These are phyloP conservation scores for Lepidocolaptes lacrymiger DNA, from an alignment of 2,797 vertebrate genomes.

Conservation along the genomic window DNA sequence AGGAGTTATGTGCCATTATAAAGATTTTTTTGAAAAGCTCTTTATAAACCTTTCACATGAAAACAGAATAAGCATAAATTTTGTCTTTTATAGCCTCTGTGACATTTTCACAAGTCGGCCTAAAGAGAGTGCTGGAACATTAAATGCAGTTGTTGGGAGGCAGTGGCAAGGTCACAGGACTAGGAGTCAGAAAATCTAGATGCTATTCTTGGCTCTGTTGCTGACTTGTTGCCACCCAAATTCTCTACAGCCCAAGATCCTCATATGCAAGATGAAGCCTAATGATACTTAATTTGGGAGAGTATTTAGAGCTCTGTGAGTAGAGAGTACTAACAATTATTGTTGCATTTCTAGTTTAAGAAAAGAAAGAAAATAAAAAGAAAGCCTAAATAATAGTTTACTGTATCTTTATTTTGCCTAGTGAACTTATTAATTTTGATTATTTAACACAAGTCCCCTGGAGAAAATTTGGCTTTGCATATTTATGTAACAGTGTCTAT, in stretches of 20 bases:
- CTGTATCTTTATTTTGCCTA: background rate
- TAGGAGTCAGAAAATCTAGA: conserved; percentile 53
- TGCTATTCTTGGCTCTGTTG: conserved; percentile 66
- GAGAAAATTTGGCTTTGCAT: background rate
- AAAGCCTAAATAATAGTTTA: background rate
- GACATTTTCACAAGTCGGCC: conserved; percentile 14
- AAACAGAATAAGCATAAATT: background rate
- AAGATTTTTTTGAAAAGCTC: rapidly evolving
- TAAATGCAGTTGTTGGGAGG: conserved; percentile 33
- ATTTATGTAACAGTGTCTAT: background rate
- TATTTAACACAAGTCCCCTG: background rate
- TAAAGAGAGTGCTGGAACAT: background rate
- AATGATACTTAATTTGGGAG: conserved; percentile 40
- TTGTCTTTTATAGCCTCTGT: background rate
- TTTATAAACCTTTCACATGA: background rate
- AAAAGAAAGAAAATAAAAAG: background rate
- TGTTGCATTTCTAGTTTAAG: background rate
- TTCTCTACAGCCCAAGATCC: conserved; percentile 37
- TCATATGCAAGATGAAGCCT: conserved; percentile 24
- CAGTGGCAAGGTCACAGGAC: conserved; percentile 63
- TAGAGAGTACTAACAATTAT: background rate
- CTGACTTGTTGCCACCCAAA: conserved; percentile 62
- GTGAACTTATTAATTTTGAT: background rate
- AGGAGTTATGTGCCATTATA: background rate
- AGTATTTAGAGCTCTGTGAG: conserved; percentile 1